A percentile compares a stretch with the other conserved stretches of the same genome.
These are phyloP conservation scores for Spatulosminthurus flaviceps DNA, from an alignment of 2,888 invertebrate species.

Conservation along the genomic window DNA sequence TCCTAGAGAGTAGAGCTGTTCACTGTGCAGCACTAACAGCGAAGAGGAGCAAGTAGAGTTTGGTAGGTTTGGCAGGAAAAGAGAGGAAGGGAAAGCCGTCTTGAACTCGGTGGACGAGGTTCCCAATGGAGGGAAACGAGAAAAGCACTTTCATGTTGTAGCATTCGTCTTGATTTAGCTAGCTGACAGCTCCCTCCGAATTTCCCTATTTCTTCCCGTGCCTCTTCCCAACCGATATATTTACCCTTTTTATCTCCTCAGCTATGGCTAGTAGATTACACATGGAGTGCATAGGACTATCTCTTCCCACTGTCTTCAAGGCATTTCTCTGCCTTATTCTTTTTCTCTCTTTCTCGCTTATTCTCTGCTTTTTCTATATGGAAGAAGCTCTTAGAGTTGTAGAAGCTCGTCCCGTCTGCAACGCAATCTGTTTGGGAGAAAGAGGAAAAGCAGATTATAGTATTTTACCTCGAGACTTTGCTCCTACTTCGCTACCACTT, in stretches of 20 bases:
- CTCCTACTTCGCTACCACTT: slow-evolving; percentile 30
- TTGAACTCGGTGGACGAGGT: slow-evolving; percentile 57
- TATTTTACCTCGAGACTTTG: slow-evolving; percentile 11
- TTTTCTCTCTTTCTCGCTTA: background rate
- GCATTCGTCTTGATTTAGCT: slow-evolving; percentile 64
- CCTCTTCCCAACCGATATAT: slow-evolving; percentile 46
- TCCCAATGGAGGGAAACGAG: slow-evolving; percentile 53
- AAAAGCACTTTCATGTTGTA: slow-evolving; percentile 64
- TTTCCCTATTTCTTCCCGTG: slow-evolving; percentile 55
- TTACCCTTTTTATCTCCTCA: slow-evolving; percentile 49
- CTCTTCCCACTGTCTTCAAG: background rate
- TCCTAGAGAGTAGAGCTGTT: too few relatives aligned
- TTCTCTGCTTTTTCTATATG: background rate
- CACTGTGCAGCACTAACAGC: too few relatives aligned
- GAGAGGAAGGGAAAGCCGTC: slow-evolving; percentile 33
- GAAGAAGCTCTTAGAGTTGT: too few relatives aligned
- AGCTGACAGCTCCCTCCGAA: slow-evolving; percentile 63
- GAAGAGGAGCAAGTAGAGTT: background rate
- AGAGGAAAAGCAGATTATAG: slow-evolving; percentile 8
- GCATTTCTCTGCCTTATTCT: slow-evolving; percentile 5
- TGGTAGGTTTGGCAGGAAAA: background rate
- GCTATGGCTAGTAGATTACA: slow-evolving; percentile 33
- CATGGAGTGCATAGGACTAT: background rate
- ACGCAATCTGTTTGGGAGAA: background rate
- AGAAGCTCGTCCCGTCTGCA: background rate